These are phyloP conservation scores for Eriosoma lanigerum DNA, from an alignment of 1,140 invertebrate species.

Conservation along the genomic window DNA sequence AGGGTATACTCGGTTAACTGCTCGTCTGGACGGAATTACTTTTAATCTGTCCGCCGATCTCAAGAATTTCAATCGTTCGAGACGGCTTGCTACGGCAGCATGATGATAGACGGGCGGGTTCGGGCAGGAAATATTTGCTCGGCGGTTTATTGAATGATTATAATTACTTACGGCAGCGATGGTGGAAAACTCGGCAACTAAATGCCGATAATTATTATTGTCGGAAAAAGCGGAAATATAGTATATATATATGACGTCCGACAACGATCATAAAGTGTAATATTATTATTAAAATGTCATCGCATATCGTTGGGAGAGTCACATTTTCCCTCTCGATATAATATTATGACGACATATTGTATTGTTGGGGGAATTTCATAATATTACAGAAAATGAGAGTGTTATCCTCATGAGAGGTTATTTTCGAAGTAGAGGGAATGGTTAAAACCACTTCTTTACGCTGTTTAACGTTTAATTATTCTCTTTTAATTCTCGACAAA, in stretches of 20 bases:
- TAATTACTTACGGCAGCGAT: not conserved
- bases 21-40: not conserved
- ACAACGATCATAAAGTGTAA: conserved; percentile 1
- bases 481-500: too few relatives aligned
- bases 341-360: too few relatives aligned
- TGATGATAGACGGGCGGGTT: not conserved
- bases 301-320: too few relatives aligned
- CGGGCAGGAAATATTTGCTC: conserved; percentile 18
- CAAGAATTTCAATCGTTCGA: conserved; percentile 36
- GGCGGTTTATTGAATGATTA: conserved; percentile 39
- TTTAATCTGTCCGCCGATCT: not conserved
- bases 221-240: too few relatives aligned
- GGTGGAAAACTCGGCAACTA: conserved; percentile 34
- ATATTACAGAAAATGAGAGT: too few relatives aligned
- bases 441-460: too few relatives aligned
- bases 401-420: too few relatives aligned
- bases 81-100: not conserved
- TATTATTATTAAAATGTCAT: too few relatives aligned
- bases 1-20: not conserved
- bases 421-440: too few relatives aligned
- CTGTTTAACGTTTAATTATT: too few relatives aligned
- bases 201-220: conserved; percentile 31
- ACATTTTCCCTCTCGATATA: too few relatives aligned
- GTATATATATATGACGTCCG: not conserved
- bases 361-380: too few relatives aligned